A percentile compares a stretch with the other conserved stretches of the same genome.
These are phyloP conservation scores for Pristionchus exspectatus DNA, from an alignment of 2,888 invertebrate genomes.

Conservation along the genomic window DNA sequence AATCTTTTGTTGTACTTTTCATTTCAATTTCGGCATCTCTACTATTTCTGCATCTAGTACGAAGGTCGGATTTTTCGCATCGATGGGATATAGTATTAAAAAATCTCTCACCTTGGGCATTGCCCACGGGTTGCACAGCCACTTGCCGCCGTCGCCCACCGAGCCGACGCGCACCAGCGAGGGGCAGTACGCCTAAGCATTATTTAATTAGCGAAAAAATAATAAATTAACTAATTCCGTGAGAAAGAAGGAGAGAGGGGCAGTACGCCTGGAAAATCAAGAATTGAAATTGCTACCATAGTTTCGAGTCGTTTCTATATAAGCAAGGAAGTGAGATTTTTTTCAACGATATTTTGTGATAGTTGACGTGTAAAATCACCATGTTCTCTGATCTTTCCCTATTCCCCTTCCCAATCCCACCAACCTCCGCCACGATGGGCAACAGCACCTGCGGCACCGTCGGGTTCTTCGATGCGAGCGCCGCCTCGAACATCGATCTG, in stretches of 20 bases:
- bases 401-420: not conserved
- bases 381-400: not conserved
- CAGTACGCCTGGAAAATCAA: not conserved
- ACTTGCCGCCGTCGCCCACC: slow-evolving; percentile 47
- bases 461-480: not conserved
- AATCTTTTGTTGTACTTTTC: no score
- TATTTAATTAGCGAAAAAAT: no score
- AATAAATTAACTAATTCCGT: no score
- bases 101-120: not conserved
- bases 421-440: slow-evolving; percentile 17
- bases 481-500: slow-evolving; percentile 16
- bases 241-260: no score
- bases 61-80: no score
- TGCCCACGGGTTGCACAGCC: slow-evolving; percentile 50
- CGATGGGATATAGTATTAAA: no score
- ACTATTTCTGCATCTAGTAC: no score
- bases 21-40: no score
- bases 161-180: slow-evolving; percentile 43
- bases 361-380: not conserved
- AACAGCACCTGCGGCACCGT: not conserved
- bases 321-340: no score
- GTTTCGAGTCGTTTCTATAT: not conserved
- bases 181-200: not conserved
- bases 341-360: not conserved
- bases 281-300: not conserved